Base-by-base conservation (phyloP, 2,113 vertebrate species). In the Heteronetta atricapilla region DNA sequence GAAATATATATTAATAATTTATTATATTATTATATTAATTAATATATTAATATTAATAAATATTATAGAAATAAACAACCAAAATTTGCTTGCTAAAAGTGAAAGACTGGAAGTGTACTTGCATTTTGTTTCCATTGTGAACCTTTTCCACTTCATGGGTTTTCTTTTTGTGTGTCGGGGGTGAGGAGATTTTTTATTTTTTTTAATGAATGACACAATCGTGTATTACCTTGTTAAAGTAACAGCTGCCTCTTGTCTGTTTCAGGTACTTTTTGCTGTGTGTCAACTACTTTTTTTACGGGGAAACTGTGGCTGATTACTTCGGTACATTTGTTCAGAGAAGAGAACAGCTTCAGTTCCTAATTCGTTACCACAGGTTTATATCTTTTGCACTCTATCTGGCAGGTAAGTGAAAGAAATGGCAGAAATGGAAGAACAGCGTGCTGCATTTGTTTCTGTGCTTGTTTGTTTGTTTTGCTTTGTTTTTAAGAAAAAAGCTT, bases 261-360 rank as follows among this genome's bases (percentile, higher is more conserved):
- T 97, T 11, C 62, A 99, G 99, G 99, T 99, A 99, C 95, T 99
- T 99, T 90, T 98, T 99, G 78, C 97, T 99, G 33, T 99, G 99
- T 80, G 99, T 99, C 78, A 99, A 99, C 97, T 99, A 99, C 97
- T 99, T 99, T 98, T 99, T 99, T 97, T 99, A 99, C 64, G 99
- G 99, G 42, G 99, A 99, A 96, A 99, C 99, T 0, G 97, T 99
- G n/a, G 99, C 99, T 1, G 99, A 99, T 97, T 99, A 99, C 92
- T 99, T 99, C 2, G 99, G 99, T 26, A 98, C 98, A 0, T 98
- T 99, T 96, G 99, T 99, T 94, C 99, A 99, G 96, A 98, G 99
- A 96, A 98, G 99, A 97, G 99, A 99, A 40, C 98, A 99, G 21
- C 98, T 99, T 96, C 99, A 99, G 70, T 99, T 99, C 97, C 98